These are phyloP conservation scores for Cheirogaleus medius DNA, from an alignment of 2,113 vertebrate species.

Conservation along the genomic window DNA sequence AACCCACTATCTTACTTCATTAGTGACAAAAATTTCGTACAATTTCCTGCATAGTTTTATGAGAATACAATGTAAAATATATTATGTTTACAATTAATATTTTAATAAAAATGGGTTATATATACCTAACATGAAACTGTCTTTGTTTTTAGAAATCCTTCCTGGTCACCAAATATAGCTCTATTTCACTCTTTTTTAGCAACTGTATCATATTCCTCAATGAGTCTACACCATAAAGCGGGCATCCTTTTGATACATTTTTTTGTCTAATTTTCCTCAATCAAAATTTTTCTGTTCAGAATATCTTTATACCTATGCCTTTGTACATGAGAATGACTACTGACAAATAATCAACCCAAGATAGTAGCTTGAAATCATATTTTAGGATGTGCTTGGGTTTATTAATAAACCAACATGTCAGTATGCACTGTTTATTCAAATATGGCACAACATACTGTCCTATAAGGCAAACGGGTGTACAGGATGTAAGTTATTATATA, in stretches of 20 bases:
- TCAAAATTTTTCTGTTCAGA: not conserved
- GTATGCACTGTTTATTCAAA: slow-evolving; percentile 19
- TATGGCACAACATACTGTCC: not conserved
- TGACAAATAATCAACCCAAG: not conserved
- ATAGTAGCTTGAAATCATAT: not conserved
- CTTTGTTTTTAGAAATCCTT: not conserved
- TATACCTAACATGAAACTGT: not conserved
- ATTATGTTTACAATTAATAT: slow-evolving; percentile 7
- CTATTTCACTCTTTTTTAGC: not conserved
- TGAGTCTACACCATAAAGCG: not conserved
- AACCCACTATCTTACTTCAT: not conserved
- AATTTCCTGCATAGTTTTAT: not conserved
- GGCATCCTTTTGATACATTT: not conserved
- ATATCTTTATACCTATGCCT: not conserved
- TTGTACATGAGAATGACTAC: not conserved
- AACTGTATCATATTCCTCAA: not conserved
- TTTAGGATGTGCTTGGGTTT: not conserved
- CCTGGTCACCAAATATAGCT: not conserved
- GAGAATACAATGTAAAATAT: not conserved
- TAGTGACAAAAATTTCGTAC: not conserved
- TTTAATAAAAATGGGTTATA: slow-evolving; percentile 16
- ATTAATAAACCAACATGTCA: not conserved
- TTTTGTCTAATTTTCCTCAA: not conserved
- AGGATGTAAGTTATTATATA: slow-evolving; percentile 57
- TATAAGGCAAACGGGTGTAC: slow-evolving; percentile 33